phyloP scores from a whole-genome alignment of 53 echinoderm and acorn worm species.

The Crossaster papposus region DNA sequence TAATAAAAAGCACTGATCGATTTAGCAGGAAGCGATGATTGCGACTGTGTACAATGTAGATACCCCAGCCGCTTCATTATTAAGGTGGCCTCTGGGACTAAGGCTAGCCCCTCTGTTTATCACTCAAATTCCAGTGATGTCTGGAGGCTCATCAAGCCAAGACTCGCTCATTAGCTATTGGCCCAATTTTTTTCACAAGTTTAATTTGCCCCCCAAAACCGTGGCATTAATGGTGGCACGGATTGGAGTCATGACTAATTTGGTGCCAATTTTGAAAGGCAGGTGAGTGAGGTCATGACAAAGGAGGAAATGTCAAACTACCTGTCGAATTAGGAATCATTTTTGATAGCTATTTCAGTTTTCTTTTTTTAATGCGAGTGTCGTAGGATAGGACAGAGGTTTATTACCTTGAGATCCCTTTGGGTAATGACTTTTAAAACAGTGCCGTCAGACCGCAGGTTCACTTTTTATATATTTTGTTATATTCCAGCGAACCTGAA shows the following conservation, averaged over 20 bases:
- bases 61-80: background rate
- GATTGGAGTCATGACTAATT: conserved; percentile 10
- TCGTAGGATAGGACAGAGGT: conserved; percentile 20
- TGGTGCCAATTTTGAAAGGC: conserved; percentile 16
- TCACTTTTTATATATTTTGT: too few relatives aligned
- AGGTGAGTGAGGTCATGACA: conserved; percentile 45
- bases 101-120: background rate
- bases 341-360: conserved; percentile 4
- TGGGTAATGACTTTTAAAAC: too few relatives aligned
- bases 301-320: conserved; percentile 42
- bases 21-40: conserved; percentile 15
- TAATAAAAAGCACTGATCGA: background rate
- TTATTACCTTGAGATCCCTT: conserved; percentile 11
- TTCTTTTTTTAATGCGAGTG: background rate
- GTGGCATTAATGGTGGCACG: too few relatives aligned
- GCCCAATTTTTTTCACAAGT: background rate
- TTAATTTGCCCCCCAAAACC: background rate
- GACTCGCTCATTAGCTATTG: background rate
- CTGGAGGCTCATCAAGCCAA: conserved; percentile 17
- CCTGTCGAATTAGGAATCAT: conserved; percentile 45
- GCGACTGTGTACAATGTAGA: conserved; percentile 16
- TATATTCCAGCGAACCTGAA: too few relatives aligned
- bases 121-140: background rate
- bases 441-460: too few relatives aligned
- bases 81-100: background rate